phyloP scores from a whole-genome alignment of 2,888 invertebrate genomes.

The Anaspis maculata region DNA sequence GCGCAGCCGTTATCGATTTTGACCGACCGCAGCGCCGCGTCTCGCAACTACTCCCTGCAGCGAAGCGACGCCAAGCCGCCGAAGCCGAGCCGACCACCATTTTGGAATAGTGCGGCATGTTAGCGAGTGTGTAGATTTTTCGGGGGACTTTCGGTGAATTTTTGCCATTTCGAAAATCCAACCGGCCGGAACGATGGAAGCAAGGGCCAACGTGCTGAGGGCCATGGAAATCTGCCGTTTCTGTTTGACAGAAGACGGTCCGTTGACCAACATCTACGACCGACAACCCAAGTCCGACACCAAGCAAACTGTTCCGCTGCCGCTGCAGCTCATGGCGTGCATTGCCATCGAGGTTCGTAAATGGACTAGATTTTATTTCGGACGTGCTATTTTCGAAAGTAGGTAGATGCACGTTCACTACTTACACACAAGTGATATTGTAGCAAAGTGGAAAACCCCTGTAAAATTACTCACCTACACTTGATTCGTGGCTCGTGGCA shows the following conservation, averaged over 20 bases:
- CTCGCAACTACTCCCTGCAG: not conserved
- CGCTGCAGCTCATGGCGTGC: constrained; percentile 69
- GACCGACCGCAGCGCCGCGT: not conserved
- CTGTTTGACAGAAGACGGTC: constrained; percentile 57
- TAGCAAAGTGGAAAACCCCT: too few species aligned
- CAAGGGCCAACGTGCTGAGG: constrained; percentile 39
- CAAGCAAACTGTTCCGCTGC: constrained; percentile 55
- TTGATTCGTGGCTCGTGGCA: too few species aligned
- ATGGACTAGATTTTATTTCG: constrained; percentile 19
- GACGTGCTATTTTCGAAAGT: too few species aligned
- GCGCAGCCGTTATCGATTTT: not conserved
- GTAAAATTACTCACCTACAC: too few species aligned
- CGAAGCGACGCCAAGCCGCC: not conserved
- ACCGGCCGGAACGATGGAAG: constrained; percentile 20
- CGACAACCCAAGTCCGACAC: constrained; percentile 45
- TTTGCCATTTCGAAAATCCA: not conserved
- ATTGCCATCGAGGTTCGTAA: constrained; percentile 63
- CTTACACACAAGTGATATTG: too few species aligned
- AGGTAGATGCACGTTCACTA: too few species aligned
- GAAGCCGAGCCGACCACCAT: constrained; percentile 37
- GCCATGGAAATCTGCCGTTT: constrained; percentile 64
- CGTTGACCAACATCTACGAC: constrained; percentile 59
- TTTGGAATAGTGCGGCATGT: constrained; percentile 20
- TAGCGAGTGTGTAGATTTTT: constrained; percentile 21
- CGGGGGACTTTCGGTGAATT: not conserved